Evolutionary conservation across 2,888 invertebrate genomes (phyloP).

Genomic region (Nezara viridula): DNA sequence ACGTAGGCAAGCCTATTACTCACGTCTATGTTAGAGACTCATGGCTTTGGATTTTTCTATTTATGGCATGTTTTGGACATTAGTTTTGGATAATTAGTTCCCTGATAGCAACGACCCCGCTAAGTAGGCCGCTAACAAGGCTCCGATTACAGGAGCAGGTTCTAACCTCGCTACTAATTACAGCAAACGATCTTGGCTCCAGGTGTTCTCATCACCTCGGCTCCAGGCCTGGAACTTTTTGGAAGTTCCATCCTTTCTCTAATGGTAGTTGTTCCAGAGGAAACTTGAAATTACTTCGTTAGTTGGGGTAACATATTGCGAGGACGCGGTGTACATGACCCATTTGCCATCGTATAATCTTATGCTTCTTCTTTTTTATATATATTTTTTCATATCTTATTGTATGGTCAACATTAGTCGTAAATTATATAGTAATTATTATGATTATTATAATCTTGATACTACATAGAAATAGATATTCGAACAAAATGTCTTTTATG

Average conservation of each 20-base stretch:
- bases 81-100: too few species aligned
- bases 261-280: neutral
- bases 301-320: neutral
- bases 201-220: neutral
- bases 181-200: neutral
- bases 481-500: too few species aligned
- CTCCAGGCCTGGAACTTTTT: neutral
- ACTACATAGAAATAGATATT: too few species aligned
- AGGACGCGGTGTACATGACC: neutral
- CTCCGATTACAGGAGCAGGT: neutral
- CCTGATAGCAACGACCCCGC: too few species aligned
- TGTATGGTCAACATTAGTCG: too few species aligned
- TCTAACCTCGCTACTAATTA: conserved; percentile 4
- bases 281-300: neutral
- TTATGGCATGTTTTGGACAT: too few species aligned
- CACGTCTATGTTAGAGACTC: too few species aligned
- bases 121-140: neutral
- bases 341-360: neutral
- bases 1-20: too few species aligned
- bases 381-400: too few species aligned
- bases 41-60: too few species aligned
- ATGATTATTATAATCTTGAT: too few species aligned
- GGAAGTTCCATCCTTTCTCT: neutral
- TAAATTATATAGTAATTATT: too few species aligned
- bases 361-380: neutral